Percentiles rank a stretch among this genome's conserved stretches.
Conservation (phyloP, 1,140 invertebrate genomes). For the Agraylea sexmaculata region DNA sequence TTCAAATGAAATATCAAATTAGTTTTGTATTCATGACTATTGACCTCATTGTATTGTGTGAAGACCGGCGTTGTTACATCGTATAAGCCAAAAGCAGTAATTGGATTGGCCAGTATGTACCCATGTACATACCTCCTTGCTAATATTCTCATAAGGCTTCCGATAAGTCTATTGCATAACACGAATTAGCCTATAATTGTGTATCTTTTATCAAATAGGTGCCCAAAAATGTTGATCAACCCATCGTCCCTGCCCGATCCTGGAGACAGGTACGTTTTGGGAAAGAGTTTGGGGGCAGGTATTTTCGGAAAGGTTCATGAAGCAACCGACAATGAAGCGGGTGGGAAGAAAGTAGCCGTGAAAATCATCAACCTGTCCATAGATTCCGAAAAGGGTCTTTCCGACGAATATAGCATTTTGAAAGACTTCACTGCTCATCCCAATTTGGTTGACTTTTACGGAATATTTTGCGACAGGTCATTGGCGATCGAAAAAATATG, state of each 20-base stretch:
- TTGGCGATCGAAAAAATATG: slow-evolving; percentile 64
- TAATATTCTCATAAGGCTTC: no score
- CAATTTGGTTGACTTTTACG: slow-evolving; percentile 77
- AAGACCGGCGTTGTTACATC: no score
- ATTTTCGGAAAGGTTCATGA: slow-evolving; percentile 65
- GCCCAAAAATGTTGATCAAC: slow-evolving; percentile 31
- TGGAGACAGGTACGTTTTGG: slow-evolving; percentile 51
- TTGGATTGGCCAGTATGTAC: no score
- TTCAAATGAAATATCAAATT: no score
- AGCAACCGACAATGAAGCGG: slow-evolving; percentile 59
- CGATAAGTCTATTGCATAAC: no score
- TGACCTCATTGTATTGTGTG: no score
- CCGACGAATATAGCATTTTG: slow-evolving; percentile 77
- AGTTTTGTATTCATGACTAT: no score
- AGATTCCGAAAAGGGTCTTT: slow-evolving; percentile 56
- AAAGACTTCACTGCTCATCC: slow-evolving; percentile 63
- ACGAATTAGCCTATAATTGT: no score
- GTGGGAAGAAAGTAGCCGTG: slow-evolving; percentile 61
- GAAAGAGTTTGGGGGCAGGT: slow-evolving; percentile 56
- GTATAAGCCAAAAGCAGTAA: no score
- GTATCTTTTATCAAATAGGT: no score
- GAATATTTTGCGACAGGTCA: slow-evolving; percentile 59
- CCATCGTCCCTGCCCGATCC: slow-evolving; percentile 52
- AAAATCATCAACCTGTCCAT: slow-evolving; percentile 67
- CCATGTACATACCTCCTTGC: no score